Conservation (phyloP, 1,140 invertebrate genomes). For the Planococcus citri region DNA sequence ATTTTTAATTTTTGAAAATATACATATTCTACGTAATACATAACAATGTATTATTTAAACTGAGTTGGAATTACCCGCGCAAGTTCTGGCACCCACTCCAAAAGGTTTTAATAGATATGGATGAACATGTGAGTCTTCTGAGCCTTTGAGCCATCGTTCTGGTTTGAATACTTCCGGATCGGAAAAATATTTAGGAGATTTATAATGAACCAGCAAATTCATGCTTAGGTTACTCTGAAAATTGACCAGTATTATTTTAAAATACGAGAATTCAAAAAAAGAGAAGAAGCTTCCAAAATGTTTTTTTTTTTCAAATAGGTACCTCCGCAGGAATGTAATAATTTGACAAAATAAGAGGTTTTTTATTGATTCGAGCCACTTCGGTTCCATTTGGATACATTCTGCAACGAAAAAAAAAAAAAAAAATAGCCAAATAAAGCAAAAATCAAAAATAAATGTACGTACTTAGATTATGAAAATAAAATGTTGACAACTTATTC, state of each 20-base stretch:
- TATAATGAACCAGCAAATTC: conserved; percentile 37
- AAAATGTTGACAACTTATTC: background rate
- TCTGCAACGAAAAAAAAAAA: conserved; percentile 23
- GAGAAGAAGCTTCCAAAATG: conserved; percentile 12
- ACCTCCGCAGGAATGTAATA: conserved; percentile 43
- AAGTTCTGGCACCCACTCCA: conserved; percentile 39
- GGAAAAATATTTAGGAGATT: conserved; percentile 35
- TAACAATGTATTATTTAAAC: too few relatives aligned
- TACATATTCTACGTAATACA: background rate
- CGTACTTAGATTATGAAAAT: background rate
- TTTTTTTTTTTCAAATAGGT: conserved; percentile 28
- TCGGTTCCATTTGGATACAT: conserved; percentile 42
- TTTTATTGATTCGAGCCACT: conserved; percentile 37
- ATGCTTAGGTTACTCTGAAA: conserved; percentile 41
- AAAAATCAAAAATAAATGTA: background rate
- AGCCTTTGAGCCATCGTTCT: conserved; percentile 33
- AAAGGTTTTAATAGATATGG: conserved; percentile 43
- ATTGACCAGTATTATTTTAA: background rate
- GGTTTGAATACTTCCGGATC: conserved; percentile 38
- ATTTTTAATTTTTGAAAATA: conserved; percentile 23
- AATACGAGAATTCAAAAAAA: conserved; percentile 27
- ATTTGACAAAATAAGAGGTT: conserved; percentile 36
- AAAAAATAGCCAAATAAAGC: background rate
- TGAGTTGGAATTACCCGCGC: conserved; percentile 27
- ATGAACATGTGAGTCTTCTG: conserved; percentile 29